These are phyloP conservation scores for Ormyrus rosae DNA, from an alignment of 2,888 invertebrate species.

Conservation along the genomic window DNA sequence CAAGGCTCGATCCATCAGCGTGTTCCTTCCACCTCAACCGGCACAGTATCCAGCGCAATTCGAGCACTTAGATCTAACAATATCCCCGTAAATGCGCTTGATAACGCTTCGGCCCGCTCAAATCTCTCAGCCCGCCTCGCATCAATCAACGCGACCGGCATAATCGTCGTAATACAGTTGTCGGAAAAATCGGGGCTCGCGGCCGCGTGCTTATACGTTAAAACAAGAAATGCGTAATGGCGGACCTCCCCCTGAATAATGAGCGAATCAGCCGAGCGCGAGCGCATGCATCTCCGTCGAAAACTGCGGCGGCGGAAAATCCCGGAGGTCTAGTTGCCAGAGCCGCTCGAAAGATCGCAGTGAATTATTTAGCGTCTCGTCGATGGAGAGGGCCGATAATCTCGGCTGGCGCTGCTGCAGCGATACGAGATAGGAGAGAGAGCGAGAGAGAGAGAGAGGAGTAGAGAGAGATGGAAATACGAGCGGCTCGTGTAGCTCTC, in stretches of 20 bases:
- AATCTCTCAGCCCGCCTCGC: no score
- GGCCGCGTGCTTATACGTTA: no score
- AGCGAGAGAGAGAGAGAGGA: not conserved
- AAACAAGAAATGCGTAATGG: not conserved
- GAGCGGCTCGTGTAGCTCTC: slow-evolving; percentile 32
- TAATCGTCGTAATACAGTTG: no score
- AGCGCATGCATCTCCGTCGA: slow-evolving; percentile 6
- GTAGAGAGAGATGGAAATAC: slow-evolving; percentile 9
- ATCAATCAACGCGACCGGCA: no score
- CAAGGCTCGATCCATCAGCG: no score
- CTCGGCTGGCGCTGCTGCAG: slow-evolving; percentile 29
- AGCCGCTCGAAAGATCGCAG: slow-evolving; percentile 25
- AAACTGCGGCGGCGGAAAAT: slow-evolving; percentile 29
- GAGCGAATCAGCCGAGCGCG: slow-evolving; percentile 18
- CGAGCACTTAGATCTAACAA: no score
- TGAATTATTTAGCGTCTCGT: slow-evolving; percentile 53
- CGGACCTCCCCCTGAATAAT: slow-evolving; percentile 30
- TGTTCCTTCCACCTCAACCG: no score
- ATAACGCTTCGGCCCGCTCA: no score
- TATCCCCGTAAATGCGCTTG: no score
- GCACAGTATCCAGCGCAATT: no score
- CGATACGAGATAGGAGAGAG: not conserved
- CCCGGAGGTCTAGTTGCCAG: slow-evolving; percentile 35
- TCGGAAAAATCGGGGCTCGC: no score
- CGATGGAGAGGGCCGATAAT: slow-evolving; percentile 51